phyloP scores from a whole-genome alignment of 2,888 invertebrate species.

The Euclidia mi region DNA sequence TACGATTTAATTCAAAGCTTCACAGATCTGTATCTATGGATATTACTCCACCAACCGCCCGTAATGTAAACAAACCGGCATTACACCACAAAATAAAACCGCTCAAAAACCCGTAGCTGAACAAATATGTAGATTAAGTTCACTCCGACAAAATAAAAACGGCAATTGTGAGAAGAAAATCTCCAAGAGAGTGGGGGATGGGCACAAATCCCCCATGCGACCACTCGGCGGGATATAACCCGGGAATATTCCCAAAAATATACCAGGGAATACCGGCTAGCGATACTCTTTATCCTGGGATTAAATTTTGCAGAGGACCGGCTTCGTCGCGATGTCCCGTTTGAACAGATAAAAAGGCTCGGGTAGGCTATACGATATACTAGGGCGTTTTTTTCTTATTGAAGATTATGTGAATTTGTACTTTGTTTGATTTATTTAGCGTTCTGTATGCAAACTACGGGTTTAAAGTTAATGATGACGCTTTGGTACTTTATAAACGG shows the following conservation, averaged over 20 bases:
- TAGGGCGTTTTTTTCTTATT: slow-evolving; percentile 50
- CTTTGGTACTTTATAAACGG: slow-evolving; percentile 1
- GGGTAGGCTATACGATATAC: slow-evolving; percentile 54
- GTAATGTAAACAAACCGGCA: slow-evolving; percentile 18
- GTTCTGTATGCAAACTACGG: slow-evolving; percentile 10
- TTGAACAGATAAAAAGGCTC: slow-evolving; percentile 70
- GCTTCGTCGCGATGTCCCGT: slow-evolving; percentile 68
- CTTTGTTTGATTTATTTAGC: slow-evolving; percentile 41
- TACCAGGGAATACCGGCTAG: slow-evolving; percentile 60
- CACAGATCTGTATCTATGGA: not conserved
- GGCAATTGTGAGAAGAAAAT: slow-evolving; percentile 59
- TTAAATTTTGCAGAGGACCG: slow-evolving; percentile 82
- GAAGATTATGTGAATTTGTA: slow-evolving; percentile 52
- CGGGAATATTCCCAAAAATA: slow-evolving; percentile 55
- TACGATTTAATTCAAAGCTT: not conserved
- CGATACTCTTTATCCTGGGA: slow-evolving; percentile 80
- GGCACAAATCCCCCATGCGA: slow-evolving; percentile 67
- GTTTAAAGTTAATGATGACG: slow-evolving; percentile 30
- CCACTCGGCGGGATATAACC: slow-evolving; percentile 68
- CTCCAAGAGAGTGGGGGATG: slow-evolving; percentile 53
- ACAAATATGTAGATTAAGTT: slow-evolving; percentile 69
- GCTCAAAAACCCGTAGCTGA: slow-evolving; percentile 57
- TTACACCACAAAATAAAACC: slow-evolving; percentile 28
- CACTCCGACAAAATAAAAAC: slow-evolving; percentile 59
- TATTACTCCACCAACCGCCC: not conserved